Percentiles rank a stretch among this genome's conserved stretches.
Conservation (phyloP, 2,113 vertebrate genomes). For the Arvicanthis niloticus region DNA sequence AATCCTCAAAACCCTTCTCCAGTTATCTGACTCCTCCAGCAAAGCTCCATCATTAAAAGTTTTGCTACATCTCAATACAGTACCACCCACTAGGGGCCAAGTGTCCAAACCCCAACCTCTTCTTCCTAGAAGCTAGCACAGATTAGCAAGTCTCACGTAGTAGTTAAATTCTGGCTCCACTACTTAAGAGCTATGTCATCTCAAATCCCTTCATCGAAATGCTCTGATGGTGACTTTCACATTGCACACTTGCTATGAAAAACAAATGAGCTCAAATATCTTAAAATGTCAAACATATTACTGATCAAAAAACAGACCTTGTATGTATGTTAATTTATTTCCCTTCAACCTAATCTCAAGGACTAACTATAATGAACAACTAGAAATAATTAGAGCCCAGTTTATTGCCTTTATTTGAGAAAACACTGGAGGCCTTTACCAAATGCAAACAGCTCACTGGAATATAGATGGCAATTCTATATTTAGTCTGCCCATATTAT, state of each 20-base stretch:
- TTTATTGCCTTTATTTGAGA: background rate
- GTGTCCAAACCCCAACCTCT: background rate
- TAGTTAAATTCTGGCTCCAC: background rate
- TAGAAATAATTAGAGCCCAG: background rate
- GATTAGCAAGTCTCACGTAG: background rate
- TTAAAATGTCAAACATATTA: background rate
- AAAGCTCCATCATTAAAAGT: background rate
- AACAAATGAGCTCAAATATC: background rate
- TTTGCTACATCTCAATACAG: background rate
- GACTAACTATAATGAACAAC: background rate
- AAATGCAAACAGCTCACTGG: background rate
- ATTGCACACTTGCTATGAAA: background rate
- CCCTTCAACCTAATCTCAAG: background rate
- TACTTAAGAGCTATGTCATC: background rate
- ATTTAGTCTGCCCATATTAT: background rate
- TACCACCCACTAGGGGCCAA: background rate
- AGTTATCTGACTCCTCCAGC: background rate
- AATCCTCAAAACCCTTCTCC: background rate
- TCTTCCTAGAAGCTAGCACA: too few species aligned
- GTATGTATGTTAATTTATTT: background rate
- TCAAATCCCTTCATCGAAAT: background rate
- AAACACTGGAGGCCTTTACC: conserved; percentile 29
- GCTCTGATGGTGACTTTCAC: background rate
- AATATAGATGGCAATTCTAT: background rate
- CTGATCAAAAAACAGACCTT: background rate